phyloP scores from a whole-genome alignment of 2,113 vertebrate genomes.

The Chloroceryle aenea region DNA sequence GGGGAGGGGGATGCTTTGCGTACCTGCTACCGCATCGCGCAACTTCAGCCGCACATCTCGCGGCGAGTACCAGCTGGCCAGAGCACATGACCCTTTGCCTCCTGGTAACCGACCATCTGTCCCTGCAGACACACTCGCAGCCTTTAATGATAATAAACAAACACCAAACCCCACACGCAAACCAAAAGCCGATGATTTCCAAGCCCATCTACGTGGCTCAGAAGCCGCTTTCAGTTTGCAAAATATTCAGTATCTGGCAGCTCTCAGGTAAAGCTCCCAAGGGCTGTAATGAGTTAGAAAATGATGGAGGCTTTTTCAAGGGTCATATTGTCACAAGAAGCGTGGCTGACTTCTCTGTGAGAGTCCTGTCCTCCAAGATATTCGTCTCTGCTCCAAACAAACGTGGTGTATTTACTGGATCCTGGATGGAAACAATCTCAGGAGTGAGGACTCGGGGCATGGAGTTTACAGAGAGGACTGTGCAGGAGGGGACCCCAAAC shows the following conservation, averaged over 20 bases:
- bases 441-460: not conserved
- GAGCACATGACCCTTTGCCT: not conserved
- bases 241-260: not conserved
- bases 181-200: not conserved
- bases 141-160: not conserved
- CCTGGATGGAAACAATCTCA: not conserved
- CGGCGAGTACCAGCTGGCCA: not conserved
- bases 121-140: not conserved
- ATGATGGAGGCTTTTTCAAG: not conserved
- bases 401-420: fast-evolving
- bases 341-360: fast-evolving
- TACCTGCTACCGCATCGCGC: not conserved
- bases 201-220: not conserved
- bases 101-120: not conserved
- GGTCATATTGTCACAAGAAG: not conserved
- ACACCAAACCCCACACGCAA: not conserved
- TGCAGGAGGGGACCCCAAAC: fast-evolving
- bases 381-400: not conserved
- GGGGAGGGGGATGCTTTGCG: fast-evolving
- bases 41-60: not conserved
- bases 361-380: fast-evolving
- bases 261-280: not conserved
- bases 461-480: fast-evolving
- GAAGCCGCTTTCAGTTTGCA: not conserved
- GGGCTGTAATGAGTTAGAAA: not conserved